Evolutionary conservation across 2,797 vertebrate genomes (phyloP).

Genomic region (Steatocranus sp.): DNA sequence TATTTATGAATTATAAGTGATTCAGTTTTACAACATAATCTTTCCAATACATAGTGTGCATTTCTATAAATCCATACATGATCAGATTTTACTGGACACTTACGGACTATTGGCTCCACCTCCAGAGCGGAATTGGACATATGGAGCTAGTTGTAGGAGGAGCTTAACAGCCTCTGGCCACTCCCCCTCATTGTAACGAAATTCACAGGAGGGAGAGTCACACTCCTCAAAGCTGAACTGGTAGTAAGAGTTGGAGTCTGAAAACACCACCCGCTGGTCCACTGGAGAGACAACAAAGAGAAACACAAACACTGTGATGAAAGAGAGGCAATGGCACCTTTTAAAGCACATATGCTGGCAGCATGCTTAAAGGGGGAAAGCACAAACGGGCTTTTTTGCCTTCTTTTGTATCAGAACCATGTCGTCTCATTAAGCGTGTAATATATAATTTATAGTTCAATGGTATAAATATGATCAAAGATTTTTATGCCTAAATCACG

Average conservation of each 20-base stretch:
- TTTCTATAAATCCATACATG: background rate
- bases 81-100: slow-evolving; percentile 59
- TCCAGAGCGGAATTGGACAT: slow-evolving; percentile 80
- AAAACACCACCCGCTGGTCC: slow-evolving; percentile 90
- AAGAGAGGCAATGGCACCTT: background rate
- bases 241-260: slow-evolving; percentile 91
- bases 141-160: slow-evolving; percentile 85
- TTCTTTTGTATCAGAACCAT: background rate
- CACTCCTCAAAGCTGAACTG: slow-evolving; percentile 97
- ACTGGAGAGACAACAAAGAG: slow-evolving; percentile 66
- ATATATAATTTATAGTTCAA: background rate
- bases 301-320: background rate
- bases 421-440: background rate
- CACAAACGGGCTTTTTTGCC: background rate
- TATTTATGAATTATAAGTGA: background rate
- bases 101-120: slow-evolving; percentile 84
- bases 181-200: slow-evolving; percentile 83
- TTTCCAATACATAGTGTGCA: background rate
- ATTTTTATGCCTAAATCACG: too few relatives aligned
- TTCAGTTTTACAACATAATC: background rate
- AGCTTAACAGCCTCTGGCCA: slow-evolving; percentile 92
- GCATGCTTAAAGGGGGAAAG: background rate
- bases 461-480: background rate
- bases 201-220: slow-evolving; percentile 88
- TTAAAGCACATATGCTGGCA: background rate